Conservation (phyloP, 2,888 invertebrate genomes). For the Agonum fuliginosum region DNA sequence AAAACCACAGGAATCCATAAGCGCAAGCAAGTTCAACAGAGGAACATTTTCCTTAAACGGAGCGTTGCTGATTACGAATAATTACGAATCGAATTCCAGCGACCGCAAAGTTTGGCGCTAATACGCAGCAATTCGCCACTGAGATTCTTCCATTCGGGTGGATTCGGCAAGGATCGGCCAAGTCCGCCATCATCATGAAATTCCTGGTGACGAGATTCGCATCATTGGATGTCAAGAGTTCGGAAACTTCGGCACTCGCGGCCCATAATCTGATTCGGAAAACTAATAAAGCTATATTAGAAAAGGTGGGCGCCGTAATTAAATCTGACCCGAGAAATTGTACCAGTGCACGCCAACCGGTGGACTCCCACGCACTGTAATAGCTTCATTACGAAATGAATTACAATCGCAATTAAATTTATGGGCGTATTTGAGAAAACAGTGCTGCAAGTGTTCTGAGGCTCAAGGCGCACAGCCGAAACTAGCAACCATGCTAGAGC, state of each 20-base stretch:
- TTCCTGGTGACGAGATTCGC: constrained; percentile 45
- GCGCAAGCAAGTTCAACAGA: constrained; percentile 1
- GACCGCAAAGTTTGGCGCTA: constrained; percentile 42
- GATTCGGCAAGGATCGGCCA: background rate
- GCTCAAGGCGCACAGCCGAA: too few relatives aligned
- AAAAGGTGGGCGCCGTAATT: constrained; percentile 45
- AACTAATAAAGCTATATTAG: constrained; percentile 55
- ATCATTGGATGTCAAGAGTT: constrained; percentile 51
- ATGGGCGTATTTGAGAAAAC: too few relatives aligned
- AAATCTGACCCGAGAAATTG: constrained; percentile 44
- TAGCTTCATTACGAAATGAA: too few relatives aligned
- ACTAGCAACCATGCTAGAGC: too few relatives aligned
- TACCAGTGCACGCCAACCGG: constrained; percentile 8
- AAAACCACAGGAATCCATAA: constrained; percentile 35
- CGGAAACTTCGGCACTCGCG: constrained; percentile 33
- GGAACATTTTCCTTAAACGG: constrained; percentile 21
- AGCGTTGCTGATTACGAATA: constrained; percentile 27
- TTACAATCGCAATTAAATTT: too few relatives aligned
- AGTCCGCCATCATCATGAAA: background rate
- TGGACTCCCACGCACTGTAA: background rate
- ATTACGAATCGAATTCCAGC: constrained; percentile 41
- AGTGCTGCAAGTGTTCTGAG: too few relatives aligned
- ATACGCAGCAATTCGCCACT: constrained; percentile 11
- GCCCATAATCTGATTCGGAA: constrained; percentile 52
- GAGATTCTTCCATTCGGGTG: constrained; percentile 8